These are phyloP conservation scores for Calephelis perditalis DNA, from an alignment of 2,888 invertebrate species.

Conservation along the genomic window DNA sequence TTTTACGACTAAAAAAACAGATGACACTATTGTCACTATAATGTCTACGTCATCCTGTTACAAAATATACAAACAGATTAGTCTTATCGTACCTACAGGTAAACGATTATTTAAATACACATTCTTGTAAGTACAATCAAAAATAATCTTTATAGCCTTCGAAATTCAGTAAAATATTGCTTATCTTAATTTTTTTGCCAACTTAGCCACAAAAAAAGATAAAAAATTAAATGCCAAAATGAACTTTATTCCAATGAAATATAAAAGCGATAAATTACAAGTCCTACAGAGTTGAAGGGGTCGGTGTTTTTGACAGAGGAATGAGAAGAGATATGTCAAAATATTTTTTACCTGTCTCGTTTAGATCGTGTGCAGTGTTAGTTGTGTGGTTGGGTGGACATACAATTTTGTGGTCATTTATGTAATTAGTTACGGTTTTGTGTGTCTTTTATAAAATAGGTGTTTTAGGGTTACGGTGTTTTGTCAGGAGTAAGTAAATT, in stretches of 20 bases:
- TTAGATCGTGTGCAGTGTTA: constrained; percentile 55
- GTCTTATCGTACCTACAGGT: constrained; percentile 56
- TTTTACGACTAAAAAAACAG: constrained; percentile 9
- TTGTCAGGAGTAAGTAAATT: constrained; percentile 4
- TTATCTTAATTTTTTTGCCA: constrained; percentile 20
- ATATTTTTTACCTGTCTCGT: constrained; percentile 50
- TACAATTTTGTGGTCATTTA: constrained; percentile 39
- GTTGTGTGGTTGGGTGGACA: constrained; percentile 48
- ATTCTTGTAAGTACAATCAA: constrained; percentile 36
- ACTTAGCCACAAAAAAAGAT: constrained; percentile 28
- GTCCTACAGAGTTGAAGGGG: constrained; percentile 47
- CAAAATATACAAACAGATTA: constrained; percentile 57
- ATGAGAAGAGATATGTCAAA: constrained; percentile 60
- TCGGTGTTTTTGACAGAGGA: constrained; percentile 55
- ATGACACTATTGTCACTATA: constrained; percentile 16
- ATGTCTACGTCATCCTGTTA: constrained; percentile 37
- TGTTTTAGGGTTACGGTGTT: not conserved
- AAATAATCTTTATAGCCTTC: constrained; percentile 21
- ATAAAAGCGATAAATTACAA: constrained; percentile 6
- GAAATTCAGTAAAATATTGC: constrained; percentile 25
- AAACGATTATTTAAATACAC: constrained; percentile 57
- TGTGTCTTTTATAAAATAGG: not conserved
- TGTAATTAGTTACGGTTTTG: constrained; percentile 20
- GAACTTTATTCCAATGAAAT: constrained; percentile 22
- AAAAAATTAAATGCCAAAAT: constrained; percentile 21